Conservation (phyloP, 2,113 vertebrate species). For the Taxidea taxus region DNA sequence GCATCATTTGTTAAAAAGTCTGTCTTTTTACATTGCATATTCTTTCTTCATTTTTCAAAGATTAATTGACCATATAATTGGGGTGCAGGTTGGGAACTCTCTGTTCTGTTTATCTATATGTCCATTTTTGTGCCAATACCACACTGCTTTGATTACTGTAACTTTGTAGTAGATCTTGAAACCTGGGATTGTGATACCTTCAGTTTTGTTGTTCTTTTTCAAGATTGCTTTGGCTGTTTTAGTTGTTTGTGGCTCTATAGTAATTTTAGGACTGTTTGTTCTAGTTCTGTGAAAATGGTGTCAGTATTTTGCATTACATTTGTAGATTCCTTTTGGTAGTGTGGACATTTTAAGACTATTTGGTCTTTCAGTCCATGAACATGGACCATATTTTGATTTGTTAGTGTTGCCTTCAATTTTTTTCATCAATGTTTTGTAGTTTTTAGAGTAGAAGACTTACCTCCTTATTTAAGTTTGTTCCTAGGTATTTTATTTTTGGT, state of each 20-base stretch:
- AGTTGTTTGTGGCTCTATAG: background rate
- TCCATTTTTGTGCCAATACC: background rate
- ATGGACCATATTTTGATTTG: background rate
- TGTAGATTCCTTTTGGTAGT: background rate
- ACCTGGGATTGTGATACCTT: background rate
- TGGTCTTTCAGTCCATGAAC: background rate
- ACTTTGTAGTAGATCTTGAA: background rate
- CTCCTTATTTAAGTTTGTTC: background rate
- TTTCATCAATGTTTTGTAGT: background rate
- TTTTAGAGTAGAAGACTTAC: background rate
- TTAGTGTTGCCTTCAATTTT: background rate
- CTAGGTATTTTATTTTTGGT: background rate
- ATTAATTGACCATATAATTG: background rate
- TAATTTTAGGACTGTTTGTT: background rate
- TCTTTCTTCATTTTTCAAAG: background rate
- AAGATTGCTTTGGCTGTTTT: background rate
- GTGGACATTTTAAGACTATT: background rate
- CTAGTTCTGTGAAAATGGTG: background rate
- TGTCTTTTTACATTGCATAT: background rate
- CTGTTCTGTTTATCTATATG: background rate
- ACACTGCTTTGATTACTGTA: background rate
- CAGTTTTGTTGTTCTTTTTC: background rate
- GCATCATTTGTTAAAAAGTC: background rate
- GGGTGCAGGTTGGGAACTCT: background rate
- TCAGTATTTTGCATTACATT: background rate